These are phyloP conservation scores for Pogonognathellus flavescens DNA, from an alignment of 1,140 invertebrate species.

Conservation along the genomic window DNA sequence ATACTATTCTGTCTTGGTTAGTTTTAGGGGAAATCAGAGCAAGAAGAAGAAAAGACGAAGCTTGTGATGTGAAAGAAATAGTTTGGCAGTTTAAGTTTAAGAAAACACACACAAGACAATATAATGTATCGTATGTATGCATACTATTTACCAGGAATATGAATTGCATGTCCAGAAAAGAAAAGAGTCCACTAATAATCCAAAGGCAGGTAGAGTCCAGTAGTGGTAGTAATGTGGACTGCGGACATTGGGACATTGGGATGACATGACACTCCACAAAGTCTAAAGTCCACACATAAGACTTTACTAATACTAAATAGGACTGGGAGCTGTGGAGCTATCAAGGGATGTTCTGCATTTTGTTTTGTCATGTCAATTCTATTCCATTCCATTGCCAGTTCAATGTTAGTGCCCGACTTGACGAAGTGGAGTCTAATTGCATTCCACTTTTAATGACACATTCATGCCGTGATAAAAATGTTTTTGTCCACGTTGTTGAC, in stretches of 20 bases:
- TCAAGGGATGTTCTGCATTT: slow-evolving; percentile 44
- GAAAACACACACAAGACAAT: no score
- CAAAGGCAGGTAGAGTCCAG: slow-evolving; percentile 9
- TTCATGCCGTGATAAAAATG: slow-evolving; percentile 56
- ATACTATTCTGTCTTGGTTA: background rate
- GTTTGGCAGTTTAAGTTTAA: no score
- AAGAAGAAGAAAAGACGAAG: no score
- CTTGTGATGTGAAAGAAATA: no score
- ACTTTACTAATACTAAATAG: background rate
- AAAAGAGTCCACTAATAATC: no score
- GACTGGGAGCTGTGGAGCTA: background rate
- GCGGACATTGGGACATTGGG: background rate
- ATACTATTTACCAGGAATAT: no score
- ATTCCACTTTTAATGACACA: slow-evolving; percentile 57
- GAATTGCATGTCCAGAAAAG: no score
- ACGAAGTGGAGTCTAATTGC: slow-evolving; percentile 55
- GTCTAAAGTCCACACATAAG: background rate
- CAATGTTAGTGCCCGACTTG: slow-evolving; percentile 40
- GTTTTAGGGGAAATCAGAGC: background rate
- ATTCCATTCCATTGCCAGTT: slow-evolving; percentile 37
- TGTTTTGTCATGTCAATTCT: slow-evolving; percentile 42
- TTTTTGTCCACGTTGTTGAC: slow-evolving; percentile 53
- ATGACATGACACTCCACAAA: background rate
- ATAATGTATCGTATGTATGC: no score
- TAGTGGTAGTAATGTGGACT: background rate